These are phyloP conservation scores for Epinephelus lanceolatus DNA, from an alignment of 2,113 vertebrate genomes.

Conservation along the genomic window DNA sequence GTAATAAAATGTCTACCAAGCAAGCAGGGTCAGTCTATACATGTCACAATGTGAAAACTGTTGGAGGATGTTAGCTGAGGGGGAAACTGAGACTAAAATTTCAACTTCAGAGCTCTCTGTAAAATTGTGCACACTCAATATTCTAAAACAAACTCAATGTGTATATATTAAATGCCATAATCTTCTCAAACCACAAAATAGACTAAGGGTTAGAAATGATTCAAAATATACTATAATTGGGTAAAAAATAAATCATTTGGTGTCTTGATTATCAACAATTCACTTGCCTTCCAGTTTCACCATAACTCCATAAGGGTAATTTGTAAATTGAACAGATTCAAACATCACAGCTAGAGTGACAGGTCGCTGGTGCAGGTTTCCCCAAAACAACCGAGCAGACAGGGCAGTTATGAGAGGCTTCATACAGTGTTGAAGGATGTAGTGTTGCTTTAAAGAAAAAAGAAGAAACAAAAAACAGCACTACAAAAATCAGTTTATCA, in stretches of 20 bases:
- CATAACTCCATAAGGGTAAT: not conserved
- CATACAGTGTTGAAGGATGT: conserved; percentile 84
- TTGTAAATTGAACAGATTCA: conserved; percentile 30
- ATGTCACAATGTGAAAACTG: conserved; percentile 63
- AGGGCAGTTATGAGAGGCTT: conserved; percentile 43
- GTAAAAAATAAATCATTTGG: conserved; percentile 73
- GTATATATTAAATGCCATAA: conserved; percentile 80
- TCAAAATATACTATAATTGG: conserved; percentile 61
- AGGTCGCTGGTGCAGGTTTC: not conserved
- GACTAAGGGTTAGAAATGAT: conserved; percentile 65
- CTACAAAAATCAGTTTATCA: conserved; percentile 57
- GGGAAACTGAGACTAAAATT: conserved; percentile 63
- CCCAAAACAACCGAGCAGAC: conserved; percentile 5
- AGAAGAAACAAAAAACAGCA: conserved; percentile 22
- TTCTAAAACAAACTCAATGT: conserved; percentile 63
- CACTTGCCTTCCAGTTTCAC: conserved; percentile 73
- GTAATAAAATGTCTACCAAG: conserved; percentile 76
- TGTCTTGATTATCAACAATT: conserved; percentile 58
- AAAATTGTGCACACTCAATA: conserved; percentile 65
- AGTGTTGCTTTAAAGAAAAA: conserved; percentile 86
- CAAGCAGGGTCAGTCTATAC: conserved; percentile 69
- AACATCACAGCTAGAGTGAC: conserved; percentile 26
- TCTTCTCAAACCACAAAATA: conserved; percentile 67
- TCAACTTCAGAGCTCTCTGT: conserved; percentile 63
- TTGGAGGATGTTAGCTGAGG: conserved; percentile 65